Conservation (phyloP, 2,113 vertebrate species). For the Gracilinanus agilis region DNA sequence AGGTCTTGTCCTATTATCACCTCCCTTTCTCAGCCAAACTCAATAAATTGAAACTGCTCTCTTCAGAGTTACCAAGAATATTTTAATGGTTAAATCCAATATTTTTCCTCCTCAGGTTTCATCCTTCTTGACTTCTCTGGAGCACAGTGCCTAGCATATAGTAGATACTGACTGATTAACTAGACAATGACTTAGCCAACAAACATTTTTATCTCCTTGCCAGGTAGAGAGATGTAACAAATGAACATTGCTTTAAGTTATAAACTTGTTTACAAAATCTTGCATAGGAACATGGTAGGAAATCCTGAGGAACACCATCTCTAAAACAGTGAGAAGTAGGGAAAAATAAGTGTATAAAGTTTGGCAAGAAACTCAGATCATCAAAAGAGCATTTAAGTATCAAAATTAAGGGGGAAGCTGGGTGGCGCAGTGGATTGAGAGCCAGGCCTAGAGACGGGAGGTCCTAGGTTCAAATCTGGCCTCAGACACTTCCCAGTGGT, state of each 20-base stretch:
- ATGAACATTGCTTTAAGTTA: neutral
- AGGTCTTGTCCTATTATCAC: neutral
- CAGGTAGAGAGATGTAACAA: neutral
- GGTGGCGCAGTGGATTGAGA: too few relatives aligned
- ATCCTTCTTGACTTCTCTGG: neutral
- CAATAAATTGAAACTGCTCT: neutral
- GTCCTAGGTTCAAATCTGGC: too few relatives aligned
- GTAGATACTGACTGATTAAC: neutral
- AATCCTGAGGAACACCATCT: neutral
- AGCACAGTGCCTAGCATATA: neutral
- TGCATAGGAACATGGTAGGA: neutral
- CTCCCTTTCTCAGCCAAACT: neutral
- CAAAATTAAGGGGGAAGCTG: neutral
- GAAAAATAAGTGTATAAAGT: neutral
- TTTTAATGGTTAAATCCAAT: neutral
- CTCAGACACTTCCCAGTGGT: too few relatives aligned
- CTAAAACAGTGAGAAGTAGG: neutral
- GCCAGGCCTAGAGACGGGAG: too few relatives aligned
- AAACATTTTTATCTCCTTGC: neutral
- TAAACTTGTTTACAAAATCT: neutral
- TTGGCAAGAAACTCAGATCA: neutral
- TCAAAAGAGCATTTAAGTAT: neutral
- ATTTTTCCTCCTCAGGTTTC: neutral
- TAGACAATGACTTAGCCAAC: neutral
- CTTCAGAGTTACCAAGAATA: neutral